Conservation (phyloP, 2,888 invertebrate species). For the Macrosiphum euphorbiae region DNA sequence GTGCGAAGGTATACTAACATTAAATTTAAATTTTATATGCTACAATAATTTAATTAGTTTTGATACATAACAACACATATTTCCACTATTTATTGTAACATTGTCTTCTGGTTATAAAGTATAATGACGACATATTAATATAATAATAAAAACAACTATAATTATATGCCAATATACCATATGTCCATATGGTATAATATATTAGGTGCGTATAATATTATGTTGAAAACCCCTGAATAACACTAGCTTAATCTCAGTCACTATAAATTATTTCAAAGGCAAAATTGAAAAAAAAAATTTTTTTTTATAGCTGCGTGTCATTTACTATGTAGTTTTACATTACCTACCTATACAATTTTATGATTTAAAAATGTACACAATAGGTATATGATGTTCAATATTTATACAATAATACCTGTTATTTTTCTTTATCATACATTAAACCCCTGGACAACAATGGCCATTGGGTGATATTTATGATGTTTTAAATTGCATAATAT, state of each 20-base stretch:
- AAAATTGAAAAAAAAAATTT: background rate
- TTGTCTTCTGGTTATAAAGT: background rate
- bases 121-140: background rate
- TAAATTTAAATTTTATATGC: background rate
- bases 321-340: background rate
- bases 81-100: background rate
- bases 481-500: no score
- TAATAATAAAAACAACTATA: background rate
- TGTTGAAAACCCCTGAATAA: background rate
- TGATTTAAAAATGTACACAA: background rate
- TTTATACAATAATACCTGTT: no score
- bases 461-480: no score
- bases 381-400: background rate
- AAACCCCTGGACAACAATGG: no score
- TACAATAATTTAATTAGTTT: background rate
- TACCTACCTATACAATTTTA: background rate
- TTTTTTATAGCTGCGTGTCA: background rate
- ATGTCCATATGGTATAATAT: background rate
- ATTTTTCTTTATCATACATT: no score
- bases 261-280: background rate
- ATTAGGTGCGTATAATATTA: background rate
- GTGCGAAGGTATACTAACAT: background rate
- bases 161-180: background rate
- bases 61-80: background rate
- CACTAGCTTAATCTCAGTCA: background rate